Evolutionary conservation across 2,888 invertebrate genomes (phyloP).

Genomic region (Amiota communis): DNA sequence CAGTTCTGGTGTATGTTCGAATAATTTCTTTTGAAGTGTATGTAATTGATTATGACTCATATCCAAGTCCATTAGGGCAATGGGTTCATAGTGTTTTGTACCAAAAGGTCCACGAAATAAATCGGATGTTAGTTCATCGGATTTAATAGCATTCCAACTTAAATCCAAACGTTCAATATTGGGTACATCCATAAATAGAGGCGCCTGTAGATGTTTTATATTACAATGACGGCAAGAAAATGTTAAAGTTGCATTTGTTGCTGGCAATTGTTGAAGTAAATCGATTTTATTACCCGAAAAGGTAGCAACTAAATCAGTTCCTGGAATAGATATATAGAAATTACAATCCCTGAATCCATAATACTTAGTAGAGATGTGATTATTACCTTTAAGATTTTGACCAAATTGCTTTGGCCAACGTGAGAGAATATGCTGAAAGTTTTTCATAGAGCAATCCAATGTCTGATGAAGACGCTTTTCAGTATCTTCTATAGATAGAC

Average conservation of each 20-base stretch:
- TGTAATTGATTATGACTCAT: conserved; percentile 79
- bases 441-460: conserved; percentile 65
- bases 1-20: conserved; percentile 79
- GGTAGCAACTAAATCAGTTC: conserved; percentile 63
- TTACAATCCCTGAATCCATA: conserved; percentile 2
- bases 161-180: conserved; percentile 70
- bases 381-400: conserved; percentile 59
- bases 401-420: conserved; percentile 71
- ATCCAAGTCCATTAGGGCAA: conserved; percentile 77
- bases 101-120: conserved; percentile 80
- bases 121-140: conserved; percentile 78
- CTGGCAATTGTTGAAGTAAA: conserved; percentile 69
- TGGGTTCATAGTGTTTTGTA: conserved; percentile 75
- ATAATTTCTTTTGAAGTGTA: conserved; percentile 77
- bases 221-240: conserved; percentile 71
- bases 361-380: not conserved
- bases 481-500: conserved; percentile 58
- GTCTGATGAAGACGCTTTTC: conserved; percentile 56
- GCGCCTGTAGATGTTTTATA: conserved; percentile 65
- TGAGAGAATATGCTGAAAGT: conserved; percentile 69
- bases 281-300: conserved; percentile 69
- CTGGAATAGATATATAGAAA: conserved; percentile 36
- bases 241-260: conserved; percentile 66
- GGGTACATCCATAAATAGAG: conserved; percentile 70
- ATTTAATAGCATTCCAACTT: conserved; percentile 68